Evolutionary conservation across 2,888 invertebrate genomes (phyloP), one percentile per base, ranked within the genome.

Genomic region (Meandrusa payeni): DNA sequence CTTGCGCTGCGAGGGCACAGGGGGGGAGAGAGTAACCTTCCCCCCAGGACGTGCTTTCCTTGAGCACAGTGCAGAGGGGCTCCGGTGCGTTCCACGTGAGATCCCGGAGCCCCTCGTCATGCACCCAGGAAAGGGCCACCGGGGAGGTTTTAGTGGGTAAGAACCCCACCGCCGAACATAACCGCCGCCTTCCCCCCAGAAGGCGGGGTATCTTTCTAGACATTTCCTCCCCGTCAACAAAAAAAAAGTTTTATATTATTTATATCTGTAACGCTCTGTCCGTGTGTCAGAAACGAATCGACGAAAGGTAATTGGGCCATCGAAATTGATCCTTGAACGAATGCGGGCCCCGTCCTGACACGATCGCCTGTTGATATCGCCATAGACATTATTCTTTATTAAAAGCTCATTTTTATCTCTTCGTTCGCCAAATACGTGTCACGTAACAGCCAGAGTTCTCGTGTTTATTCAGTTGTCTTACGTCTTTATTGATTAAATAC

Each of bases 241-340:
- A 12, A 6, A n/a, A n/a, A n/a, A n/a, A n/a, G n/a, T n/a, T n/a
- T n/a, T n/a, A n/a, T n/a, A n/a, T n/a, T n/a, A n/a, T n/a, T n/a
- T n/a, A n/a, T n/a, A n/a, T n/a, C n/a, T n/a, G n/a, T n/a, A n/a
- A n/a, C n/a, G n/a, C n/a, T n/a, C n/a, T 9, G 26, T 22, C 61
- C 38, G 60, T 74, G 47, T 72, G 68, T 70, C 58, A 34, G 50
- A 29, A 54, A 54, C 38, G 47, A 60, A 60, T 57, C 53, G 55
- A 58, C 50, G 57, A 66, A 66, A 73, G 64, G 68, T 77, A 81
- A 83, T 81, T 78, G 73, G 69, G 61, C 58, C 64, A 65, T 64
- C 64, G 69, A 69, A 79, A 80, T 76, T 73, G 73, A 74, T 73
- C 66, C 61, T 52, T 55, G 22, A n/a, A 12, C 66, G 62, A 69